phyloP scores from a whole-genome alignment of 2,888 invertebrate genomes.

The Himalopsyche tibetana region DNA sequence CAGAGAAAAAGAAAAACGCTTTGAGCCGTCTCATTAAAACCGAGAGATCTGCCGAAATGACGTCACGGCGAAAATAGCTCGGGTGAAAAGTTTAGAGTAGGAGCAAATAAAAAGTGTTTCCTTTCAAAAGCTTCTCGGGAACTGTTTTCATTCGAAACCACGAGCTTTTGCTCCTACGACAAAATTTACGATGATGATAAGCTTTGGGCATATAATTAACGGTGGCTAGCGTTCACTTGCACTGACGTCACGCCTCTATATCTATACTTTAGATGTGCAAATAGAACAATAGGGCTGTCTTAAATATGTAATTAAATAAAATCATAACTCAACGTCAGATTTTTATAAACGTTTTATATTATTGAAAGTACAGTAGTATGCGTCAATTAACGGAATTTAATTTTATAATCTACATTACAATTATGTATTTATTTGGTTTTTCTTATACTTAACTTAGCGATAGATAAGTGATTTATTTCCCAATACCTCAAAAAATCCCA shows the following conservation, averaged over 20 bases:
- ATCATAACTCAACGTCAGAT: too few species aligned
- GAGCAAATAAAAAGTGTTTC: slow-evolving; percentile 38
- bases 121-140: background rate
- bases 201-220: slow-evolving; percentile 61
- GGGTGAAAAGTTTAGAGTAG: slow-evolving; percentile 9
- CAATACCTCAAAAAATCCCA: too few species aligned
- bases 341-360: too few species aligned
- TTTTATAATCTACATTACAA: too few species aligned
- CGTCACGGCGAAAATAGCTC: slow-evolving; percentile 35
- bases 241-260: background rate
- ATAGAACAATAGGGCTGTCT: background rate
- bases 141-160: slow-evolving; percentile 4
- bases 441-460: too few species aligned
- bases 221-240: slow-evolving; percentile 51
- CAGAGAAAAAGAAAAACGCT: slow-evolving; percentile 32
- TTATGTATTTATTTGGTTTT: too few species aligned
- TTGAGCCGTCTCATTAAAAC: slow-evolving; percentile 23
- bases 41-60: slow-evolving; percentile 10
- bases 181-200: slow-evolving; percentile 62
- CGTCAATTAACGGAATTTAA: too few species aligned
- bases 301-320: too few species aligned
- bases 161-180: slow-evolving; percentile 49
- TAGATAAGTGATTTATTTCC: too few species aligned
- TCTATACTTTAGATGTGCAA: background rate
- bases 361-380: too few species aligned